Conservation (phyloP, 2,113 vertebrate species). For the Megaceryle maxima region DNA sequence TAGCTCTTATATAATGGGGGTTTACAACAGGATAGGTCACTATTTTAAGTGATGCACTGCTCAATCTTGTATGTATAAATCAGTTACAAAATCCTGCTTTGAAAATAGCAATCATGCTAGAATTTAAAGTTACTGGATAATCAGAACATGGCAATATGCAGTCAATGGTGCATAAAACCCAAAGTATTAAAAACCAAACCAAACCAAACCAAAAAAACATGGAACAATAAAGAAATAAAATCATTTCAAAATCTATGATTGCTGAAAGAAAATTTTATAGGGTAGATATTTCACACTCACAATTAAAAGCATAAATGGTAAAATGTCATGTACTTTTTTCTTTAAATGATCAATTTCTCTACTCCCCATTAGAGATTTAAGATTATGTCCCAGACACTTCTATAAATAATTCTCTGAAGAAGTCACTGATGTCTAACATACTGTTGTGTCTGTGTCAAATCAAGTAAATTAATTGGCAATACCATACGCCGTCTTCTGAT, state of each 20-base stretch:
- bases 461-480: slow-evolving; percentile 43
- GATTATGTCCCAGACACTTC: background rate
- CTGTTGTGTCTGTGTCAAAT: slow-evolving; percentile 5
- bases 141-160: background rate
- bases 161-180: background rate
- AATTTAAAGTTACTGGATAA: background rate
- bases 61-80: background rate
- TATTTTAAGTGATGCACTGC: background rate
- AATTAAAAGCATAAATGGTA: background rate
- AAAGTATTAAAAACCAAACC: background rate
- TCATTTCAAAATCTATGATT: background rate
- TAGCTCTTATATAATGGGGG: background rate
- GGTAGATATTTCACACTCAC: background rate
- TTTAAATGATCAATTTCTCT: background rate
- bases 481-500: background rate
- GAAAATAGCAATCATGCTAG: background rate
- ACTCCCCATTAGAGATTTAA: background rate
- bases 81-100: background rate
- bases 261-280: background rate
- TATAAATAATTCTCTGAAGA: slow-evolving; percentile 26
- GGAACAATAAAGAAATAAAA: background rate
- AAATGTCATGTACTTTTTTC: background rate
- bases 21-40: background rate
- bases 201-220: background rate
- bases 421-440: slow-evolving; percentile 12